phyloP scores from a whole-genome alignment of 1,140 invertebrate genomes.

The Drosophila azteca region DNA sequence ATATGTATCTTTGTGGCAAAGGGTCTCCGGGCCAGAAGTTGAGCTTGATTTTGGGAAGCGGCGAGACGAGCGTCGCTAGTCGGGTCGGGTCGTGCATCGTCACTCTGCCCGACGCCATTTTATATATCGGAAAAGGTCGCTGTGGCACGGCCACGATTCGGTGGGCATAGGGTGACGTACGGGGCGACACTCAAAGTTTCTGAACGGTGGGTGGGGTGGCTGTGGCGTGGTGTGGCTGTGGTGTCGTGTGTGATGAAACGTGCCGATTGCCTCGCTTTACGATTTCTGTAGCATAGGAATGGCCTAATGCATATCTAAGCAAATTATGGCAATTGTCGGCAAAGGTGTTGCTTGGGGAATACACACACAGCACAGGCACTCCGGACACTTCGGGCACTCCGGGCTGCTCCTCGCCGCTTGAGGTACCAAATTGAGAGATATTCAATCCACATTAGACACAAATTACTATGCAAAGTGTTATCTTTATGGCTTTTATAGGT shows the following conservation, averaged over 20 bases:
- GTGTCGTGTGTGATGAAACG: constrained; percentile 52
- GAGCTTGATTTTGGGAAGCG: constrained; percentile 18
- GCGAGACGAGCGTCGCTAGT: constrained; percentile 18
- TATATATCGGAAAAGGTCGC: constrained; percentile 62
- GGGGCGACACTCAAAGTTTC: constrained; percentile 23
- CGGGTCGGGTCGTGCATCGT: no score
- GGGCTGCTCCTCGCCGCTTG: background rate
- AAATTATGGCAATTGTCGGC: constrained; percentile 69
- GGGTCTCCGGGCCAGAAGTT: constrained; percentile 27
- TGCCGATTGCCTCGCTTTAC: constrained; percentile 63
- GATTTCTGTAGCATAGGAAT: constrained; percentile 8
- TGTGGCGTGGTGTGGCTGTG: constrained; percentile 29
- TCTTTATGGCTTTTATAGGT: constrained; percentile 9
- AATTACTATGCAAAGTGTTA: constrained; percentile 46
- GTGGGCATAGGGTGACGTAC: constrained; percentile 1
- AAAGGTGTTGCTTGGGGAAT: constrained; percentile 29
- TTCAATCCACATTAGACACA: constrained; percentile 27
- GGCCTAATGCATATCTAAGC: constrained; percentile 18
- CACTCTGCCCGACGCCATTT: constrained; percentile 59
- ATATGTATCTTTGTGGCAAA: constrained; percentile 41
- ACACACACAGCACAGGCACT: constrained; percentile 15
- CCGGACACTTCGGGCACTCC: no score
- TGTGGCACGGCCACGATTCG: constrained; percentile 9
- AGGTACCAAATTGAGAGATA: constrained; percentile 40
- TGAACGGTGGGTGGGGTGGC: constrained; percentile 9